phyloP scores from a whole-genome alignment of 1,140 invertebrate species.

The Lordiphosa collinella region DNA sequence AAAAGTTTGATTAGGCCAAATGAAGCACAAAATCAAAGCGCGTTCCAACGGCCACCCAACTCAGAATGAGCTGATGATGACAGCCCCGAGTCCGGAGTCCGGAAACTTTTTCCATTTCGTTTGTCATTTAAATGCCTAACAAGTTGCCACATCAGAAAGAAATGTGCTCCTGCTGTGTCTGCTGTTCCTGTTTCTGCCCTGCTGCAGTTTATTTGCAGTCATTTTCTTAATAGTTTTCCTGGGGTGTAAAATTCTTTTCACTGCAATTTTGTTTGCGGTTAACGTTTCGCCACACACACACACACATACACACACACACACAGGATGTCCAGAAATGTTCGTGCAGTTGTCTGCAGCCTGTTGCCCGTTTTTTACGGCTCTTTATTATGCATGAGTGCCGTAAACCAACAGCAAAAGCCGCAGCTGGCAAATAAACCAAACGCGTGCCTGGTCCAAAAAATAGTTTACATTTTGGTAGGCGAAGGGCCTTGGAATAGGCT shows the following conservation, averaged over 20 bases:
- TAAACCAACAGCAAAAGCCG: constrained; percentile 31
- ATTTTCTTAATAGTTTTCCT: constrained; percentile 69
- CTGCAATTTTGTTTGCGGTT: constrained; percentile 33
- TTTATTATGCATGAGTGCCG: constrained; percentile 31
- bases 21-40: constrained; percentile 73
- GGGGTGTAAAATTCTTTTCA: constrained; percentile 23
- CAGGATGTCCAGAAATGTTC: constrained; percentile 29
- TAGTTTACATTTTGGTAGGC: too few relatives aligned
- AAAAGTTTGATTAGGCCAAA: constrained; percentile 72
- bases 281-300: constrained; percentile 21
- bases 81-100: constrained; percentile 35
- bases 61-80: constrained; percentile 56
- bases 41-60: constrained; percentile 26
- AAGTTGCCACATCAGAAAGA: constrained; percentile 38
- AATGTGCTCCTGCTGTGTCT: neutral
- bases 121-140: constrained; percentile 55
- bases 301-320: constrained; percentile 18
- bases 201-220: constrained; percentile 56
- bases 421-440: constrained; percentile 18
- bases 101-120: constrained; percentile 57
- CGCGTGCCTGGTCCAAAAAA: constrained; percentile 7
- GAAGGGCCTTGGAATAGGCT: too few relatives aligned
- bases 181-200: constrained; percentile 3
- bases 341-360: constrained; percentile 19
- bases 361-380: constrained; percentile 16